Base-by-base conservation (phyloP, 2,888 invertebrate genomes). In the Lycocerus yunnanus region DNA sequence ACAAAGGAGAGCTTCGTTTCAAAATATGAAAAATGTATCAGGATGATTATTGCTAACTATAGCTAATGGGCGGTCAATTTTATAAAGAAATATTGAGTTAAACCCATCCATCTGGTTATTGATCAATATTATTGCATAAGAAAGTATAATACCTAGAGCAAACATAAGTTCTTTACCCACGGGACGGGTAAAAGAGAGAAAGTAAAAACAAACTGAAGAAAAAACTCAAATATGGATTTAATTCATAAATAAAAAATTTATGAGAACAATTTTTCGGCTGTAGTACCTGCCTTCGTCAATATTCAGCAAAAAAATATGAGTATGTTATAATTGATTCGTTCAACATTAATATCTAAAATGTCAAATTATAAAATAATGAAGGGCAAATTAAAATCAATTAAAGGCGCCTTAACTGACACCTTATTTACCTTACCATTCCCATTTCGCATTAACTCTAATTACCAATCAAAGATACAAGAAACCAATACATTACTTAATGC, bases 381-480 rank as follows among this genome's bases (percentile, higher is more conserved):
- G 18, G 18, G 13, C 16, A 18, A 63, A 63, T 63, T 16, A 63
- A 63, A 63, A 63, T 63, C 61, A 63, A 63, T 63, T 63, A 63
- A 14, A 63, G 9, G 20, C 16, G 5, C 61, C 61, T 63, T 63
- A 63, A 8, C 61, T 63, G 60, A 60, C 60, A 60, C 60, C 15
- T 60, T 60, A 60, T 60, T 60, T 60, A 60, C 60, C 60, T 60
- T 18, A 15, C 15, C 60, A 16, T 63, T 18, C 61, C 61, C 61
- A 18, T 61, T 61, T 61, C 15, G 15, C 18, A 61, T 63, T 63
- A 63, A 20, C 16, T 63, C 18, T 63, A 18, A 63, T 63, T 63
- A 63, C 61, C 20, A 63, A 63, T 63, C 61, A 63, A 63, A 63
- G 61, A 20, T 63, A 63, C 61, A 20, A 63, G 61, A 63, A 63